Evolutionary conservation across 2,113 vertebrate species (phyloP), one percentile per base, ranked within the genome.

Genomic region (Maccullochella peelii): DNA sequence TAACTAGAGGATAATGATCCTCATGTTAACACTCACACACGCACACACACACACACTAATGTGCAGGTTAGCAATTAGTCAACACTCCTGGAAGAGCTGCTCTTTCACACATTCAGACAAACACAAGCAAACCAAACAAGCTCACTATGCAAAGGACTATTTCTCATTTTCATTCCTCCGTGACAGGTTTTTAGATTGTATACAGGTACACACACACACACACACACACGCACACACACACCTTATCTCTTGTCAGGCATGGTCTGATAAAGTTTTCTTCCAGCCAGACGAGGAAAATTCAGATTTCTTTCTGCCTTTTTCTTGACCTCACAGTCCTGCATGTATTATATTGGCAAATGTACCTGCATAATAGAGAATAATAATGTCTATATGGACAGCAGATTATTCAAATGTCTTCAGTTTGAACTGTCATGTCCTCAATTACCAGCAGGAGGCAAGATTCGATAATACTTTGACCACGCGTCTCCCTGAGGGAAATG

Each of bases 401-500:
- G 21, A 67, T n/a, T 42, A 58, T 77, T 77, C 65, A 79, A 38
- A 82, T 0, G 47, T 30, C 68, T 77, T 5, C 0, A 36, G 30
- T 30, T 73, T 83, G 57, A 80, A 81, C 65, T 86, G 79, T 63
- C 72, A 70, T 92, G 72, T 86, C 70, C 62, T 88, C 72, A 69
- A 67, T 83, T 73, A 89, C 86, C 92, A 92, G 86, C 89, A 91
- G 87, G 87, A 86, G 87, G 86, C 81, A 88, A 79, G 63, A 82
- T 75, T 79, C 1, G 1, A n/a, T 81, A 68, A 80, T 4, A 42
- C 66, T 73, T 54, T 47, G 16, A 57, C 57, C 49, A 52, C 76
- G 65, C n/a, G 4, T 42, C 38, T 50, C 63, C 58, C 76, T 1
- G 70, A 75, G 77, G 74, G 66, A 61, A 77, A 52, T 15, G 9